Evolutionary conservation across 2,888 invertebrate species (phyloP).

Genomic region (Branchinecta sandiegonensis): DNA sequence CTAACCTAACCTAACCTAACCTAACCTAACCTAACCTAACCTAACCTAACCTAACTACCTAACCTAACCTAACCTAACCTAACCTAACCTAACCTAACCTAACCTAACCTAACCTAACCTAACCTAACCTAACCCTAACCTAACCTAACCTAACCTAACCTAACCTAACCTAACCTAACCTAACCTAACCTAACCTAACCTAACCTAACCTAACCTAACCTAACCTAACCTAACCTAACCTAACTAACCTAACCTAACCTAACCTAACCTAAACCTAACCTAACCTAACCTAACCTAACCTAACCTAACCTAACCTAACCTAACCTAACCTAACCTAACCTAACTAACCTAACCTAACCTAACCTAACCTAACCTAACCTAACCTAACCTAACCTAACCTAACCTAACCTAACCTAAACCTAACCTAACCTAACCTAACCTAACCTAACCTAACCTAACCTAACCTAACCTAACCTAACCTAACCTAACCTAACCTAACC

Average conservation of each 20-base stretch:
- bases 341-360: slow-evolving; percentile 27
- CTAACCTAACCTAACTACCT: slow-evolving; percentile 27
- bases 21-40: slow-evolving; percentile 4
- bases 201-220: slow-evolving; percentile 27
- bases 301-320: slow-evolving; percentile 27
- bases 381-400: no score
- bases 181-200: no score
- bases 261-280: slow-evolving; percentile 26
- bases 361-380: slow-evolving; percentile 26
- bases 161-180: slow-evolving; percentile 26
- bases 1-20: slow-evolving; percentile 11
- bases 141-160: slow-evolving; percentile 23
- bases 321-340: slow-evolving; percentile 27
- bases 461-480: slow-evolving; percentile 24
- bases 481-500: slow-evolving; percentile 25
- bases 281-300: slow-evolving; percentile 26
- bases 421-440: slow-evolving; percentile 27
- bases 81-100: no score
- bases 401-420: slow-evolving; percentile 27
- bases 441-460: slow-evolving; percentile 23
- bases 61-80: slow-evolving; percentile 30
- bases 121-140: slow-evolving; percentile 28
- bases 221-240: slow-evolving; percentile 26
- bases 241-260: slow-evolving; percentile 26
- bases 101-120: slow-evolving; percentile 28